Base-by-base conservation (phyloP, 2,888 invertebrate species). In the Creontiades dilutus region DNA sequence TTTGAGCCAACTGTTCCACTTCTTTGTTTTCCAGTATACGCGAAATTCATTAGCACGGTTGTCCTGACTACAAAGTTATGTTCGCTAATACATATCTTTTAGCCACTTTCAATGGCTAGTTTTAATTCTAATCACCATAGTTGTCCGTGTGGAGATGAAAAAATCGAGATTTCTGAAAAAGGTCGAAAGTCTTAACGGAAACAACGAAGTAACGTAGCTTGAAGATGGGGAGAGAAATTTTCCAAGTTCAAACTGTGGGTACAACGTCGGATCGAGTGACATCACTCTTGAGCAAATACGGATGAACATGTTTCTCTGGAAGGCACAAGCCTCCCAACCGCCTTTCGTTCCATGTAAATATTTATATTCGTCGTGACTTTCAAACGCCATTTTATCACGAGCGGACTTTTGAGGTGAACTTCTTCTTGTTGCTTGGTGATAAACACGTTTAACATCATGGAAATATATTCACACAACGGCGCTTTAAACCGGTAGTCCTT, bases 331-430 rank as follows among this genome's bases (percentile, higher is more conserved):
- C 27, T 19, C 23, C 68, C 57, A 57, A 57, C 57, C 57, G 16
- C 57, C 57, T 57, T 57, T 57, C 57, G 16, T 7, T 57, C 57
- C 19, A 57, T n/a, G 16, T 57, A 57, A 57, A 57, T 57, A 57
- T 57, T 57, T 57, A 57, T 57, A 57, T 57, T n/a, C 57, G n/a
- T 57, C 57, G n/a, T 57, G 57, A 57, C 57, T 57, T 57, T 57
- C 57, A 57, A 57, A 57, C 37, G 37, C 2, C 37, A 37, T 57
- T 57, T 16, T 57, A 57, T 7, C n/a, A 5, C n/a, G 5, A n/a
- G n/a, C 57, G 5, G n/a, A 16, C 57, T 57, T n/a, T 16, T 57
- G 16, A 57, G n/a, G 0, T 7, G 57, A 57, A 57, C 57, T 57
- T 57, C 57, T n/a, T 57, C 57, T 57, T 57, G 57, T 57, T 57